phyloP scores from a whole-genome alignment of 2,113 vertebrate species.

The Tachysurus fulvidraco region DNA sequence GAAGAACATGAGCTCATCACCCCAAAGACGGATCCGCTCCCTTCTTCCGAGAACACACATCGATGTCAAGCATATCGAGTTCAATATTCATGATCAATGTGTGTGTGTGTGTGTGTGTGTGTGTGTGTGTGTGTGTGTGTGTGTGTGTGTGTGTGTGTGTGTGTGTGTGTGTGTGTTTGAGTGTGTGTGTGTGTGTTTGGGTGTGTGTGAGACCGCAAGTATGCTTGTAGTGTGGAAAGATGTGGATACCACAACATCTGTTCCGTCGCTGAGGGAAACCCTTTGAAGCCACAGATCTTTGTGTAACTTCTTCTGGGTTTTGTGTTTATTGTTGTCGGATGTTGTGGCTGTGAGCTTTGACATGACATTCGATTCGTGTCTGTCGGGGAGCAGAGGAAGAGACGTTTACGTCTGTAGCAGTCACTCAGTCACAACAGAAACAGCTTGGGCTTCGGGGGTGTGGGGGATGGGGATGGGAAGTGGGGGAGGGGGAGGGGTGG shows the following conservation, averaged over 20 bases:
- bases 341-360: neutral
- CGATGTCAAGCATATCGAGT: neutral
- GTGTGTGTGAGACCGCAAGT: neutral
- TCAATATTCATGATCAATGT: neutral
- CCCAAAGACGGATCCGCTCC: neutral
- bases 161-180: neutral
- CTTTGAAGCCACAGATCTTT: neutral
- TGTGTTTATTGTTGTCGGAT: neutral
- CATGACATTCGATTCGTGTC: neutral
- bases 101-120: neutral
- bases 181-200: neutral
- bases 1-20: neutral
- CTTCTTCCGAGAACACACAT: neutral
- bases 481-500: neutral
- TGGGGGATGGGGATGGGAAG: too few relatives aligned
- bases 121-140: neutral
- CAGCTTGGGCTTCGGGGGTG: too few relatives aligned
- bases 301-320: neutral
- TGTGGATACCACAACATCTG: neutral
- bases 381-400: neutral
- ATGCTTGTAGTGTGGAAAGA: neutral
- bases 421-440: neutral
- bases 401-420: neutral
- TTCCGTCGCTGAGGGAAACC: neutral
- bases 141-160: neutral